Base-by-base conservation (phyloP, 2,888 invertebrate genomes). In the Neelides folsomi region DNA sequence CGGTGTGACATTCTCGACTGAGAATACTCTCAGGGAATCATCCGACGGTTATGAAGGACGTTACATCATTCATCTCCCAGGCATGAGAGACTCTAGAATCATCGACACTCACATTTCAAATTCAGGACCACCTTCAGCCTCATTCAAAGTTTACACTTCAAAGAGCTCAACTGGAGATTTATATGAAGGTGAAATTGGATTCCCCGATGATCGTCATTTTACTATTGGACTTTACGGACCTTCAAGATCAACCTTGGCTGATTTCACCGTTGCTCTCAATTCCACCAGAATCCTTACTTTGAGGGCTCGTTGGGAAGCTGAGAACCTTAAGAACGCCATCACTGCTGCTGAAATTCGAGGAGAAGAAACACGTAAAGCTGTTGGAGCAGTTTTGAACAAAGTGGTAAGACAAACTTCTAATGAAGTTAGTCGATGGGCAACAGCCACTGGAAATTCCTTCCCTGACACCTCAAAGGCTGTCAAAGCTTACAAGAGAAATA, bases 401-500 rank as follows among this genome's bases (percentile, higher is more conserved):
- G 49, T 76, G 5, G 70, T 75, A 13, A 73, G 75, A 51, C 69
- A 80, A 0, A 62, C 74, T 2, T 77, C 79, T 0, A 72, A 76
- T 7, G 27, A 27, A 7, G 27, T 27, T 3, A 27, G 27, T 27
- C 27, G 27, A 27, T 27, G 27, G 27, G 27, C 27, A 3, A 27
- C 27, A 7, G 27, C 27, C 4, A 7, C 27, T 27, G 27, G 27
- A 3, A 27, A 27, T 7, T 27, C 27, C 27, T 27, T 27, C 27
- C 27, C 27, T 27, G 27, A 27, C 27, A 27, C 27, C 7, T 27
- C 27, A 16, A 74, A 79, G 48, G 75, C 79, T 3, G 68, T 75
- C n/a, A 72, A 77, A 6, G 77, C 79, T 34, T 82, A 83, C 69
- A 71, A 73, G 38, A 70, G 74, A 0, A 83, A 87, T 67, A 57